Evolutionary conservation across 2,113 vertebrate genomes (phyloP).

Genomic region (Hydropotes inermis): DNA sequence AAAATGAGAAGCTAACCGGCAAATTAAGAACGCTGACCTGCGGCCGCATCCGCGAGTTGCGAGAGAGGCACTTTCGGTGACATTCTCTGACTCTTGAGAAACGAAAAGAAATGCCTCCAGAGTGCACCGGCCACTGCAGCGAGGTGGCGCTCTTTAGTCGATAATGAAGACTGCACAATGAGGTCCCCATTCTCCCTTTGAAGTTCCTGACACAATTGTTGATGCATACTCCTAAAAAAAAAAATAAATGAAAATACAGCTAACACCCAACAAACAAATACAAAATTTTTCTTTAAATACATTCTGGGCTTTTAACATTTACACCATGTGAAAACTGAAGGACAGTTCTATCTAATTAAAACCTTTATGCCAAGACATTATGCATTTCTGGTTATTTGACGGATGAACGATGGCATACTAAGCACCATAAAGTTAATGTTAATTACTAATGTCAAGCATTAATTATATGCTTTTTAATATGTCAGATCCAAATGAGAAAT

Average conservation of each 20-base stretch:
- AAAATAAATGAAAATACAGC: conserved; percentile 70
- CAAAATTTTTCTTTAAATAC: conserved; percentile 51
- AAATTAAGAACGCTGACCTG: conserved; percentile 85
- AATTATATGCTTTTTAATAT: conserved; percentile 87
- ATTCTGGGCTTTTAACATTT: conserved; percentile 56
- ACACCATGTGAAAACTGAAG: conserved; percentile 58
- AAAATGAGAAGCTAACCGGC: not conserved
- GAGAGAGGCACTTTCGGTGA: conserved; percentile 86
- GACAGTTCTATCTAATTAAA: conserved; percentile 76
- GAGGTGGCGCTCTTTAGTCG: conserved; percentile 94
- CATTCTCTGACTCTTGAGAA: conserved; percentile 90
- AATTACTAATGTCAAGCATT: conserved; percentile 88
- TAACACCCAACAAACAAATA: conserved; percentile 52
- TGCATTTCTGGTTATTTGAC: conserved; percentile 78
- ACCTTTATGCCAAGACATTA: conserved; percentile 75
- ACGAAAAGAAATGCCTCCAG: conserved; percentile 95
- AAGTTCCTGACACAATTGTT: conserved; percentile 82
- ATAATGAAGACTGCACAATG: conserved; percentile 74
- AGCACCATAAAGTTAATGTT: conserved; percentile 87
- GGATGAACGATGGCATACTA: conserved; percentile 85
- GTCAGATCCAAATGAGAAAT: conserved; percentile 83
- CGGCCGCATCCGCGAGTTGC: conserved; percentile 92
- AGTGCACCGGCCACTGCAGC: conserved; percentile 90
- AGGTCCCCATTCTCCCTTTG: conserved; percentile 67
- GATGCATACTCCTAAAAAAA: conserved; percentile 84